Evolutionary conservation across 2,888 invertebrate genomes (phyloP).

Genomic region (Phymatocera aterrima): DNA sequence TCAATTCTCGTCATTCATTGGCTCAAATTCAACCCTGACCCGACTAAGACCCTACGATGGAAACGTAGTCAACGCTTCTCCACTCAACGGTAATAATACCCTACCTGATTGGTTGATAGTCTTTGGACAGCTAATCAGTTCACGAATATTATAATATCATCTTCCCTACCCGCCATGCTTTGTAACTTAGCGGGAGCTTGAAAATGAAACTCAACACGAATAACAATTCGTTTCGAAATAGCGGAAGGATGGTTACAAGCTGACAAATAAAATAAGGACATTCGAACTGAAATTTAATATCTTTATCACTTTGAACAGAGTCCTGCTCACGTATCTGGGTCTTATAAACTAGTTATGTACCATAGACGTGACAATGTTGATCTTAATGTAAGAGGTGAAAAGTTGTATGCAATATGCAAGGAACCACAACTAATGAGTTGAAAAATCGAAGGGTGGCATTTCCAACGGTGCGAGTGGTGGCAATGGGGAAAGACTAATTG

Average conservation of each 20-base stretch:
- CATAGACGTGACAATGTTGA: background rate
- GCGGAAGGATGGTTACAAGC: background rate
- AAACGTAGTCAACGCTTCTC: no score
- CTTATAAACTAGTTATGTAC: background rate
- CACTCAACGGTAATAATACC: no score
- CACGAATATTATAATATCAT: background rate
- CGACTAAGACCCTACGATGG: no score
- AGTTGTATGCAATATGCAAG: background rate
- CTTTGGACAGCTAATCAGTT: background rate
- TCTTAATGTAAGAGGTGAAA: background rate
- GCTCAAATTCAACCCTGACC: no score
- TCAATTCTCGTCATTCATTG: no score
- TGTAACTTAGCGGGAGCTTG: background rate
- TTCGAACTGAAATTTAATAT: conserved; percentile 11
- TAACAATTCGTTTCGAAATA: background rate
- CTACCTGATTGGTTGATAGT: background rate
- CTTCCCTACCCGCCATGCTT: background rate
- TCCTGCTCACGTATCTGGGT: background rate
- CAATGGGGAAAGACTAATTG: conserved; percentile 68
- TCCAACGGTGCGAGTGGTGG: conserved; percentile 79
- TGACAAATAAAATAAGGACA: background rate
- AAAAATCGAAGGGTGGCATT: conserved; percentile 79
- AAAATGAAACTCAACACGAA: background rate
- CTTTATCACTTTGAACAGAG: conserved; percentile 26
- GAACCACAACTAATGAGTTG: conserved; percentile 11